Base-by-base conservation (phyloP, 1,140 invertebrate species). In the Stegodyphus dumicola region DNA sequence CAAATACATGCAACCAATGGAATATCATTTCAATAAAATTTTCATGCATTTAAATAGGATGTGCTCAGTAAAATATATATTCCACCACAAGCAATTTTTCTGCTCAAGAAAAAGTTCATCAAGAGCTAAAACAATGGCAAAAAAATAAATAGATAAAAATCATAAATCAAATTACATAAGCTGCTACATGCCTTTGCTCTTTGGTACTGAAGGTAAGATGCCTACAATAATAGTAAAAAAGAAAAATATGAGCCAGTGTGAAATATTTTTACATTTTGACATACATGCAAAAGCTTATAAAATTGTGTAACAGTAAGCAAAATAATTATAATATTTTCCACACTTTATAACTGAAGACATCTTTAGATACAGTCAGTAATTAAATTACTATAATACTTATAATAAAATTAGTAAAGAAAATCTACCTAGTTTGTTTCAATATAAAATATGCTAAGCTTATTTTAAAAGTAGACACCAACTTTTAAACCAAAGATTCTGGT, bases 171-270 rank as follows among this genome's bases (percentile, higher is more conserved):
- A 86, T 69, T 75, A 81, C n/a, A 78, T 17, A 86, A 81, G 77
- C 85, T 80, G 77, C 85, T 86, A 86, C 85, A 86, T 86, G 77
- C 85, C 85, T 86, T 86, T 86, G 77, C 56, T 80, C 85, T 86
- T 80, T 86, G 77, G 64, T 86, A 80, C 51, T 73, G 64, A 49
- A 71, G 77, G 18, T 86, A 86, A 67, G 85, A 76, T 75, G 77
- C 85, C 85, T 86, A 80, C 70, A 76, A 86, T 52, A 73, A 66
- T 74, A 86, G 54, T 71, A 77, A 33, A 33, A 33, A 33, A 33
- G 75, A 86, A 86, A 33, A 76, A 75, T 64, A 60, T 78, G 48
- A 78, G 77, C 70, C 6, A 56, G 6, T 60, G 13, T 18, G 11
- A 6, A 76, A 56, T 33, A 33, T 6, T 18, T 60, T 13, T 18